These are phyloP conservation scores for Drosophila ustulata DNA, from an alignment of 2,888 invertebrate genomes.

Conservation along the genomic window DNA sequence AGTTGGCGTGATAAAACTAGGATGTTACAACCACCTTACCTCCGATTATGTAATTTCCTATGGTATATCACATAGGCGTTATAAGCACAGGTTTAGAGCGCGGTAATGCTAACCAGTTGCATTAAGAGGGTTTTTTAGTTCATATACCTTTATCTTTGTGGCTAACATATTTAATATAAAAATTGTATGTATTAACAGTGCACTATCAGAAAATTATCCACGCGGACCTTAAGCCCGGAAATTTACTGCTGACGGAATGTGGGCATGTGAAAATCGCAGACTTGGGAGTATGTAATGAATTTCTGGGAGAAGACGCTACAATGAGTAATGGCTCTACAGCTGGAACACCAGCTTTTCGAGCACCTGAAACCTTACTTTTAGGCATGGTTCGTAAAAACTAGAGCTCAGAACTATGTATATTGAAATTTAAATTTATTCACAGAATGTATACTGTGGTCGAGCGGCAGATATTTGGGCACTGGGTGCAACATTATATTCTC, in stretches of 20 bases:
- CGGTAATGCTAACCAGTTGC: too few species aligned
- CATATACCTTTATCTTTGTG: too few species aligned
- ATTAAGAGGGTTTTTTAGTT: too few species aligned
- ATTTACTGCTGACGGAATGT: conserved; percentile 94
- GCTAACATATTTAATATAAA: too few species aligned
- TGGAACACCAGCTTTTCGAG: conserved; percentile 98
- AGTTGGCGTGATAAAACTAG: too few species aligned
- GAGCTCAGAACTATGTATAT: background rate
- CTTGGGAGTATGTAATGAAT: conserved; percentile 98
- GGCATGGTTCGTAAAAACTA: conserved; percentile 87
- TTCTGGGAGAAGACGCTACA: conserved; percentile 93
- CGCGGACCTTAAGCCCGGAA: conserved; percentile 98
- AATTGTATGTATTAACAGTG: conserved; percentile 87
- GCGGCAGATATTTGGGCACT: conserved; percentile 98
- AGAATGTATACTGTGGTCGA: conserved; percentile 86
- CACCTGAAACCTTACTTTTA: conserved; percentile 95
- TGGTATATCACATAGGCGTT: too few species aligned
- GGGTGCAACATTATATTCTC: conserved; percentile 94
- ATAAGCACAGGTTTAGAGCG: too few species aligned
- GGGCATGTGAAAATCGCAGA: conserved; percentile 97
- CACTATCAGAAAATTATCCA: conserved; percentile 99
- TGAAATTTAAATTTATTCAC: background rate
- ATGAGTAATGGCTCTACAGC: conserved; percentile 92
- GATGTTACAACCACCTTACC: too few species aligned
- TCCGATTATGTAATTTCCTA: too few species aligned